Conservation (phyloP, 2,113 vertebrate genomes). For the Rhegmatorhina hoffmannsi region DNA sequence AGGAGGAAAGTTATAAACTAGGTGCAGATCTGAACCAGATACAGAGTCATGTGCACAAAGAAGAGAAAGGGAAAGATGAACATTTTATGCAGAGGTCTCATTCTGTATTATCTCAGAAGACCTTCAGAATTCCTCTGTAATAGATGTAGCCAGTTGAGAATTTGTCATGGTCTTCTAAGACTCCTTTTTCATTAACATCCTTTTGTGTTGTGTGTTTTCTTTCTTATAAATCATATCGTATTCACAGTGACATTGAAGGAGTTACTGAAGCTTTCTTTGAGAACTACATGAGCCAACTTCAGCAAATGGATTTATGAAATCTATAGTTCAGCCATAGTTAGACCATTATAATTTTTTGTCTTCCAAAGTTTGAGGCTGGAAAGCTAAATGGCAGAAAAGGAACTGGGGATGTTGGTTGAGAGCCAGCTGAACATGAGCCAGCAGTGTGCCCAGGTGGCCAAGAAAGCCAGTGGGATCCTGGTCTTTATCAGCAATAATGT, state of each 20-base stretch:
- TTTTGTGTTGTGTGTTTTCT: not conserved
- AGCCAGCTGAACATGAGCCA: not conserved
- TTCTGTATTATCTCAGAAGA: not conserved
- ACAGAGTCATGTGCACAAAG: not conserved
- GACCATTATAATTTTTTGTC: not conserved
- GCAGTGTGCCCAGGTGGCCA: not conserved
- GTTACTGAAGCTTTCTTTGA: not conserved
- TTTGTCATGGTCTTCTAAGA: not conserved
- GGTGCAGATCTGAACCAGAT: not conserved
- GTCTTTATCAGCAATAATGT: not conserved
- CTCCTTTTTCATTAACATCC: not conserved
- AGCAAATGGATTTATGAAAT: not conserved
- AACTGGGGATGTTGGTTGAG: not conserved
- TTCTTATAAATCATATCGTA: not conserved
- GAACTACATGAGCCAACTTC: not conserved
- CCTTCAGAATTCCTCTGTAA: not conserved
- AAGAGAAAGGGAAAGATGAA: not conserved
- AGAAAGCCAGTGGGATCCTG: not conserved
- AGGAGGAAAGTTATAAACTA: not conserved
- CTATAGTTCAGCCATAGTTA: not conserved
- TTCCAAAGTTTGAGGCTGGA: not conserved
- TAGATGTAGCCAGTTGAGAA: not conserved
- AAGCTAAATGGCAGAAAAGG: not conserved
- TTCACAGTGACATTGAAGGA: not conserved
- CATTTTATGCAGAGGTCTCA: not conserved